Evolutionary conservation across 1,140 invertebrate species (phyloP), one percentile per base, ranked within the genome.

Genomic region (Philotrypesis tridentata): DNA sequence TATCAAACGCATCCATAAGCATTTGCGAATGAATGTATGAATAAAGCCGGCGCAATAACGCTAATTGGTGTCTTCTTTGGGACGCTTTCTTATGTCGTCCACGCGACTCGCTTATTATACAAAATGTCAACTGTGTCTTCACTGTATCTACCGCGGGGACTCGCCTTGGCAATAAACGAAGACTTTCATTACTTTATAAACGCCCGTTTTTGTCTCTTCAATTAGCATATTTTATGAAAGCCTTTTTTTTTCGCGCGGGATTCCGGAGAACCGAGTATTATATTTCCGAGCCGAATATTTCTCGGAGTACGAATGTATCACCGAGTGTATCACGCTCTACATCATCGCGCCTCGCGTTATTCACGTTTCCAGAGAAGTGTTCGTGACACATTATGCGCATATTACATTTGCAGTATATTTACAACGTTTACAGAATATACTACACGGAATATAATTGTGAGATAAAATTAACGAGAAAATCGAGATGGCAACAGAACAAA

Each of bases 131-230:
- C 0, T 12, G 33, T 12, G 23, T n/a, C 25, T 31, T 61, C 25
- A 61, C 43, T 79, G 70, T 71, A n/a, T n/a, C 71, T 71, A 23
- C 21, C 1, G n/a, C 7, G 12, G 55, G 25, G 23, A 40, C 40
- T 11, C 14, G 55, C 70, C 37, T 8, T 12, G 72, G 17, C 55
- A 31, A 21, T 11, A 48, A 70, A 77, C 80, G 67, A 65, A 23
- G 21, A 82, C 37, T 65, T 77, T 72, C 55, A 78, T 82, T 82
- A 78, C 75, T 78, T 82, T 82, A 73, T 82, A 82, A 78, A 78
- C 33, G 74, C 17, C 31, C 75, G 11, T 82, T 65, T 29, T 65
- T 27, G 9, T 65, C 14, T 65, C 14, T 27, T 21, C 9, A 70
- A 70, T 25, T 67, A 29, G 31, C 2, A 14, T 25, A 6, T 74